Base-by-base conservation (phyloP, 2,888 invertebrate genomes). In the Leptinotarsa peninsularis region DNA sequence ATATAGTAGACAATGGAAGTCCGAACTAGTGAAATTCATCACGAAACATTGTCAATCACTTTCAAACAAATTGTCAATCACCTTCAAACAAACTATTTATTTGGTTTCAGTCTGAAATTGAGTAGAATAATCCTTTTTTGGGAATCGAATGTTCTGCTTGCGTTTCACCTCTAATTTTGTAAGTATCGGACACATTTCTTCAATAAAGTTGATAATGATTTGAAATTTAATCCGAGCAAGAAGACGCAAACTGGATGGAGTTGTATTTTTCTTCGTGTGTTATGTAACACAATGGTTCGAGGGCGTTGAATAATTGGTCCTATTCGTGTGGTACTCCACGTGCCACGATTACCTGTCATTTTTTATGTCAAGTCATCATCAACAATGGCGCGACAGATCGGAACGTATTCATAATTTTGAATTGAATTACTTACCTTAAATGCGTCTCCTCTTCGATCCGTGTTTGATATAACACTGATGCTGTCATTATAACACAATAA, bases 301-400 rank as follows among this genome's bases (percentile, higher is more conserved):
- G 83, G 85, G 84, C 85, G 85, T 84, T 80, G 79, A 79, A 83
- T 84, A 84, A 84, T 83, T 83, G 84, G 84, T 82, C 81, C 80
- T 81, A 83, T 79, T 79, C 78, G 79, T 79, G 78, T 82, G 79
- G 82, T 80, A 77, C 75, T 78, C 78, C 86, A 85, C 85, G 86
- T 83, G 85, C 85, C 85, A 80, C 79, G 81, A 81, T 83, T 84
- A 84, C 84, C 83, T 83, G 84, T 81, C 79, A 76, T 78, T 76
- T 81, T 80, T 78, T 75, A 49, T 74, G 81, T 79, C 72, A 60
- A 76, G 79, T 81, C 81, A 81, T 80, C 74, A 73, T 74, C 70
- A 67, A 78, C 79, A 76, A 74, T 76, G 71, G 77, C 68, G 71
- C 72, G 71, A 73, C 76, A 58, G 43, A 58, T 70, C 67, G 72